These are phyloP conservation scores for Nomada ruficornis DNA, from an alignment of 2,888 invertebrate species.

Conservation along the genomic window DNA sequence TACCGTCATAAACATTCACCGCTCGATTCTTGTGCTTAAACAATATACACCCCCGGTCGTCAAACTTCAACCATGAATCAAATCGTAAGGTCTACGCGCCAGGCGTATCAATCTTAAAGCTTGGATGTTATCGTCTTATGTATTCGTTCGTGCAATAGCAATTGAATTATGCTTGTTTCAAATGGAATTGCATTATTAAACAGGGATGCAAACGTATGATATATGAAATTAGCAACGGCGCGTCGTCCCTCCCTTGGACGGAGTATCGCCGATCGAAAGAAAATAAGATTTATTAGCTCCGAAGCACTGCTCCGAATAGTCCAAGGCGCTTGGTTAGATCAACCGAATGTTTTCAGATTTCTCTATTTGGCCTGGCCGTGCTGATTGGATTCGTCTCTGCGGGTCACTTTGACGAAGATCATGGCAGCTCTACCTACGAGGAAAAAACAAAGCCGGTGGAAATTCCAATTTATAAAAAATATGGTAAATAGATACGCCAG, in stretches of 20 bases:
- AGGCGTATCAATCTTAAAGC: background rate
- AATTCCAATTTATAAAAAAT: slow-evolving; percentile 82
- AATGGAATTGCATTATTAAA: no score
- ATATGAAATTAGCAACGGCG: background rate
- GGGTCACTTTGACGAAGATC: slow-evolving; percentile 74
- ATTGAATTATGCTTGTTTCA: no score
- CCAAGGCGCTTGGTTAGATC: background rate
- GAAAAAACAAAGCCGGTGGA: slow-evolving; percentile 79
- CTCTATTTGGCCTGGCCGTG: slow-evolving; percentile 66
- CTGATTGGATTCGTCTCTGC: slow-evolving; percentile 64
- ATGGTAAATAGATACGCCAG: slow-evolving; percentile 71
- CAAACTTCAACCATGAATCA: slow-evolving; percentile 71
- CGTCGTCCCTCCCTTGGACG: background rate
- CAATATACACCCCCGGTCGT: slow-evolving; percentile 46
- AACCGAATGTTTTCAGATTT: slow-evolving; percentile 69
- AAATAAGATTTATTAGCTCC: background rate
- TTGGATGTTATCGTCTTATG: no score
- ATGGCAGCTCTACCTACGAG: slow-evolving; percentile 79
- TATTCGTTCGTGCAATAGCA: no score
- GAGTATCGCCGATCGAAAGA: no score
- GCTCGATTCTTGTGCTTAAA: slow-evolving; percentile 60
- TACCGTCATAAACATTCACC: slow-evolving; percentile 75
- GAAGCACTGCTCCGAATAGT: background rate
- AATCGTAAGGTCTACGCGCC: slow-evolving; percentile 73
- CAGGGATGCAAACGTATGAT: no score